phyloP scores from a whole-genome alignment of 2,113 vertebrate species.

The Rhabdomys dilectus region DNA sequence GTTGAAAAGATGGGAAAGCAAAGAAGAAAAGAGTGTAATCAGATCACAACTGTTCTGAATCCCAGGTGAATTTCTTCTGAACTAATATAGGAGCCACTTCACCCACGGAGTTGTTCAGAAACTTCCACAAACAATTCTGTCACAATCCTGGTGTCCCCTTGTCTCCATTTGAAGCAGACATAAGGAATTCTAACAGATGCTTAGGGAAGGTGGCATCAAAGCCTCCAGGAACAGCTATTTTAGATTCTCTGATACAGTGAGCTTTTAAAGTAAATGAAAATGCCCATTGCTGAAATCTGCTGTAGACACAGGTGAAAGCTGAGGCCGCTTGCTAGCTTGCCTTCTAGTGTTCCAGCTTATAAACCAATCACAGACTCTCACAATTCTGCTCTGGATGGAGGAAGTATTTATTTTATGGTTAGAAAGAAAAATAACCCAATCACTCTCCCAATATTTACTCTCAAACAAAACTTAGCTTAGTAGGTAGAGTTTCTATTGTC shows the following conservation, averaged over 20 bases:
- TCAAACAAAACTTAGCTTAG: conserved; percentile 47
- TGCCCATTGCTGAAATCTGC: conserved; percentile 12
- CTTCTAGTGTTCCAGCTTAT: conserved; percentile 22
- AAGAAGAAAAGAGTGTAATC: neutral
- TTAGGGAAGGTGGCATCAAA: neutral
- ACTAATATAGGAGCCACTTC: neutral
- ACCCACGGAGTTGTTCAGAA: neutral
- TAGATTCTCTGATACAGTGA: conserved; percentile 29
- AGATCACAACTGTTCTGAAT: neutral
- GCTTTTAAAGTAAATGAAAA: conserved; percentile 48
- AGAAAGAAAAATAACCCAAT: conserved; percentile 65
- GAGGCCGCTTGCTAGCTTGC: conserved; percentile 37
- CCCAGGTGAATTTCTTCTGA: neutral
- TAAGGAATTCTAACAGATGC: neutral
- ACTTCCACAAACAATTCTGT: neutral
- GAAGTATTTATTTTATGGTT: conserved; percentile 58
- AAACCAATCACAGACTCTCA: conserved; percentile 38
- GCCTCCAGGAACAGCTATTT: conserved; percentile 44
- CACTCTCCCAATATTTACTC: conserved; percentile 59
- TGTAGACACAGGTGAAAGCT: conserved; percentile 27
- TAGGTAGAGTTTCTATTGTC: neutral
- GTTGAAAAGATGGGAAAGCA: neutral
- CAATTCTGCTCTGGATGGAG: conserved; percentile 49
- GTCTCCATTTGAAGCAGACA: conserved; percentile 2
- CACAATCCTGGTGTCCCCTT: neutral